These are phyloP conservation scores for Aporophyla lueneburgensis DNA, from an alignment of 2,888 invertebrate genomes.

Conservation along the genomic window DNA sequence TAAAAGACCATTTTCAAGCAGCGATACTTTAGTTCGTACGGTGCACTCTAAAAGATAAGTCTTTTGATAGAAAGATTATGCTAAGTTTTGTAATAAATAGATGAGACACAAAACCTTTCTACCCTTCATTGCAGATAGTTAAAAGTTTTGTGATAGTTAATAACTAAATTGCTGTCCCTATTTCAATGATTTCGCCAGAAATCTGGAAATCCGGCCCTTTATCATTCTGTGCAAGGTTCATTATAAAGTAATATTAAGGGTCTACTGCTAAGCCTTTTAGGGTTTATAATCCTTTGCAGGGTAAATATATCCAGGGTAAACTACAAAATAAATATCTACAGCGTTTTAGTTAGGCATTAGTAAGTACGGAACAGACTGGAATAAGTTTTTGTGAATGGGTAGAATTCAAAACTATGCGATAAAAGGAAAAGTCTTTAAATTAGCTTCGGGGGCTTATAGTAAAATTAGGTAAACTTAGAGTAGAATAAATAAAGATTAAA, in stretches of 20 bases:
- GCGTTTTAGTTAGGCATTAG: no score
- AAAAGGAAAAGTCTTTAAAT: background rate
- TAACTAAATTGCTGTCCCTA: no score
- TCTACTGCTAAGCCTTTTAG: constrained; percentile 11
- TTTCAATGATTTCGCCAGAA: background rate
- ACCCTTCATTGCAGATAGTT: background rate
- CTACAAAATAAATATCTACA: background rate
- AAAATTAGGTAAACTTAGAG: background rate
- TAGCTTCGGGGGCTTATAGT: background rate
- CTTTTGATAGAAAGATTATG: no score
- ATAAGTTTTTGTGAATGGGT: background rate
- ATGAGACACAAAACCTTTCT: background rate
- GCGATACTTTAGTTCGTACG: background rate
- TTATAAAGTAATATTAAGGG: constrained; percentile 24
- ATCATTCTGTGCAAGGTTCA: background rate
- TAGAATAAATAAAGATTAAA: no score
- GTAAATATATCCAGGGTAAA: background rate
- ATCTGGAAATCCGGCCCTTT: background rate
- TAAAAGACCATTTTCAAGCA: background rate
- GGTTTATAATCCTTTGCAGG: constrained; percentile 31
- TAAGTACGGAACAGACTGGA: no score
- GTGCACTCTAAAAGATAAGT: background rate
- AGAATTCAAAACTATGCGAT: background rate
- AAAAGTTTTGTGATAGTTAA: background rate
- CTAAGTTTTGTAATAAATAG: background rate